phyloP scores from a whole-genome alignment of 2,797 vertebrate species.

The Orientallactaga sibirica region DNA sequence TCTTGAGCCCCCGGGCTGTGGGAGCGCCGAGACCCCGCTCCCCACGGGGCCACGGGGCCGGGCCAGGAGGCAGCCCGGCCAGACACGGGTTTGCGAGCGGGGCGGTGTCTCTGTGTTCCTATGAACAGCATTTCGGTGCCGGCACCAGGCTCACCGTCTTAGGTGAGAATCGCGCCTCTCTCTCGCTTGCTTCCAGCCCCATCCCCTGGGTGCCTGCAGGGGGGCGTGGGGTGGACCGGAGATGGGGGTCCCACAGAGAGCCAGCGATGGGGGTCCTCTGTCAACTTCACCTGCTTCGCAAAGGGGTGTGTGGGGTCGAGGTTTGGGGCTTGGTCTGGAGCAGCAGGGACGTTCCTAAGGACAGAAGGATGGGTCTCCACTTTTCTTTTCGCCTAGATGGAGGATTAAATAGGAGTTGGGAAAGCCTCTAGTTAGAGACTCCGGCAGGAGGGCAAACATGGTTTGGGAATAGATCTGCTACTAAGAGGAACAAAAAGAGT shows the following conservation, averaged over 20 bases:
- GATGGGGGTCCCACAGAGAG: accelerated
- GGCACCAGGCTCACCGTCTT: conserved; percentile 90
- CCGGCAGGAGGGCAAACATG: neutral
- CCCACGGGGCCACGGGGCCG: no score
- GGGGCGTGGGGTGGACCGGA: accelerated
- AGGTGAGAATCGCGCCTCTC: conserved; percentile 82
- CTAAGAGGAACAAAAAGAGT: neutral
- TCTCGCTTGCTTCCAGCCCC: no score
- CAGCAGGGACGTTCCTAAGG: neutral
- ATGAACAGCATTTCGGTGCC: conserved; percentile 85
- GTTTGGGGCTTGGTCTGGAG: neutral
- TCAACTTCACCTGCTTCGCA: neutral
- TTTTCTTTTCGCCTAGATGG: neutral
- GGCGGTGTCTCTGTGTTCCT: conserved; percentile 77
- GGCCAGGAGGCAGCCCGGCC: no score
- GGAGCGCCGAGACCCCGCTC: no score
- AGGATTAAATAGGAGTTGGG: neutral
- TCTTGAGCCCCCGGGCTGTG: neutral
- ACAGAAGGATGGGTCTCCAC: neutral
- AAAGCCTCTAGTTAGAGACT: neutral
- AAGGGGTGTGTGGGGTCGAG: no score
- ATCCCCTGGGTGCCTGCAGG: neutral
- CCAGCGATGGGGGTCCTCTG: neutral
- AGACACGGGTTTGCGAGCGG: neutral
- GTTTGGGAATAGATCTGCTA: neutral